phyloP scores from a whole-genome alignment of 1,140 invertebrate genomes.

The Diorhabda sublineata region DNA sequence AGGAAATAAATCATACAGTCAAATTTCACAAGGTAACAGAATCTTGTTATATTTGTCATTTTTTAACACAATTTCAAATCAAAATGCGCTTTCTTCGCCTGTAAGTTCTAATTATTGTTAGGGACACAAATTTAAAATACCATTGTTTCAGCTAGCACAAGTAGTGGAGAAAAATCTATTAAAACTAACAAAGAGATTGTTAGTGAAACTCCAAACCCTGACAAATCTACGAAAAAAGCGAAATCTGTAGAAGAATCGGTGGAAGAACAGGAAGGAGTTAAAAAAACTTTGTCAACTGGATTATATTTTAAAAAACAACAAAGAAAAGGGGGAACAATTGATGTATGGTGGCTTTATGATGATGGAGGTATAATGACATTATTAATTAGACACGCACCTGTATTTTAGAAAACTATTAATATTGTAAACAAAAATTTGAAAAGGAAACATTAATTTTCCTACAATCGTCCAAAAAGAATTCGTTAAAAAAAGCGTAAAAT shows the following conservation, averaged over 20 bases:
- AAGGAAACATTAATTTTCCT: neutral
- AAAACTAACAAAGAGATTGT: conserved; percentile 50
- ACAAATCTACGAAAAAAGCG: conserved; percentile 41
- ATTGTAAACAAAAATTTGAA: neutral
- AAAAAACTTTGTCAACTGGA: conserved; percentile 57
- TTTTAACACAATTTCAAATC: too few species aligned
- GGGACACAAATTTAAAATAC: too few species aligned
- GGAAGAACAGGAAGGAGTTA: conserved; percentile 49
- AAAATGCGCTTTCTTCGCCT: neutral
- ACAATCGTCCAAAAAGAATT: too few species aligned
- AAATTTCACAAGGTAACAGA: conserved; percentile 59
- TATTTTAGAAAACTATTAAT: too few species aligned
- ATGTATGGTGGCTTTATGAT: conserved; percentile 98
- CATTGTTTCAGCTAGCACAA: conserved; percentile 54
- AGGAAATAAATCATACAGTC: conserved; percentile 59
- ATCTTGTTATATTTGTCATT: too few species aligned
- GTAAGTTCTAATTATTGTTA: neutral
- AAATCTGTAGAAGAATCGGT: conserved; percentile 28
- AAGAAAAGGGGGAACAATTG: conserved; percentile 71
- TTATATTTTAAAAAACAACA: conserved; percentile 72
- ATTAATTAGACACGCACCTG: too few species aligned
- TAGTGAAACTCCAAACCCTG: conserved; percentile 50
- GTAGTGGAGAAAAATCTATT: conserved; percentile 55
- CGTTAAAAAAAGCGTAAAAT: too few species aligned
- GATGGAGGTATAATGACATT: conserved; percentile 62